Evolutionary conservation across 2,797 vertebrate species (phyloP), one percentile per base, ranked within the genome.

Genomic region (Epinephelus awoara): DNA sequence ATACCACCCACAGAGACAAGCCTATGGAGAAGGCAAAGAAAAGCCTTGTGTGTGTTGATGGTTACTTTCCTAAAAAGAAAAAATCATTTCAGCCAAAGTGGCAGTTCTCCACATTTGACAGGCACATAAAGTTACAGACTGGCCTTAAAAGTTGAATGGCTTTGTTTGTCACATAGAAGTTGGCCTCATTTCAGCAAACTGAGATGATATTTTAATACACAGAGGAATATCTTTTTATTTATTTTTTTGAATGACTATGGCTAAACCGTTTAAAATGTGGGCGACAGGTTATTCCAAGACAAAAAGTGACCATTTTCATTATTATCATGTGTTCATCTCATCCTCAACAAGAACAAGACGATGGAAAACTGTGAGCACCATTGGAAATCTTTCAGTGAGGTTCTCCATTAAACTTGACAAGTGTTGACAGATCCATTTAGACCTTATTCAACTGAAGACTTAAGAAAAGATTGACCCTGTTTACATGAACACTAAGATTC

Each of bases 51-150:
- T 34, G 17, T 21, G 72, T 68, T 25, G n/a, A 5, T 3, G 2
- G 34, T 29, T 27, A 50, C 9, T 34, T 56, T 55, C 38, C 46
- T 61, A 13, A 10, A 49, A 55, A 54, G 29, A 10, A 55, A 38
- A 40, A 47, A 58, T 5, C 0, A 67, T 19, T 50, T 12, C 14
- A 58, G 58, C 63, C 61, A 29, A 67, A 82, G 11, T 56, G 57
- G 56, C 49, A 52, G 50, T 23, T 79, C 17, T 75, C 61, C 61
- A 82, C 69, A 21, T 74, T 56, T 86, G 83, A 88, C 85, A 88
- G 84, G 82, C 82, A 82, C 71, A 25, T 65, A 65, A 67, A 89
- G 88, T 88, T 77, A 85, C 90, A 91, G 78, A 92, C 89, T 80
- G 89, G 85, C 86, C 82, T 76, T 56, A 6, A 46, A 58, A 74